Base-by-base conservation (phyloP, 2,888 invertebrate species). In the Anaspis maculata region DNA sequence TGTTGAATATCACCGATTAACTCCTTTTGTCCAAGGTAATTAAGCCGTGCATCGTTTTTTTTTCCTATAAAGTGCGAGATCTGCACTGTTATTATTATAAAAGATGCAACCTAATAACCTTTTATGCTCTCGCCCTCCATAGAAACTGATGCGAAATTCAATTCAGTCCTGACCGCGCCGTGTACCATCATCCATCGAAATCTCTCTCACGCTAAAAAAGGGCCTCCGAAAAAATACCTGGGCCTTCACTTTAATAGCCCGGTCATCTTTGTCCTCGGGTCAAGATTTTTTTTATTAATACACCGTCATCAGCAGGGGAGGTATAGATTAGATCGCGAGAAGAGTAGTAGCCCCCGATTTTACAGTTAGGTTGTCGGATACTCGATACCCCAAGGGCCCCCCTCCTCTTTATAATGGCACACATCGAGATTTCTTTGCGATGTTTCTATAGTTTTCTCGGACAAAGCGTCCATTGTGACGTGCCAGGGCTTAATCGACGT, bases 251-350 rank as follows among this genome's bases (percentile, higher is more conserved):
- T n/a, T n/a, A n/a, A n/a, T n/a, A n/a, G n/a, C n/a, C n/a, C 48
- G 56, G 56, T 54, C 56, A 56, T 47, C 52, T 51, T 54, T 52
- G 50, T 53, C 50, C 46, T 42, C 40, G 43, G 48, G 55, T 49
- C 51, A 47, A 52, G 53, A 52, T 55, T 51, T 55, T 55, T 55
- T 52, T 47, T 47, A 41, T n/a, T n/a, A n/a, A n/a, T n/a, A n/a
- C n/a, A n/a, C 40, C 29, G 24, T 25, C 21, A 28, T n/a, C 33
- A 24, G 41, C 37, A 41, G 43, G 42, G 44, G 42, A 36, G 42
- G 39, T 41, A 32, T 42, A 51, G 49, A 52, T 51, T 44, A 43
- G 42, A 48, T 49, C 46, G 41, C 45, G 34, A 35, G 32, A 40
- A 43, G 44, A n/a, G n/a, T n/a, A n/a, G n/a, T n/a, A n/a, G n/a